phyloP scores from a whole-genome alignment of 2,797 vertebrate genomes.

The Amazonetta brasiliensis region DNA sequence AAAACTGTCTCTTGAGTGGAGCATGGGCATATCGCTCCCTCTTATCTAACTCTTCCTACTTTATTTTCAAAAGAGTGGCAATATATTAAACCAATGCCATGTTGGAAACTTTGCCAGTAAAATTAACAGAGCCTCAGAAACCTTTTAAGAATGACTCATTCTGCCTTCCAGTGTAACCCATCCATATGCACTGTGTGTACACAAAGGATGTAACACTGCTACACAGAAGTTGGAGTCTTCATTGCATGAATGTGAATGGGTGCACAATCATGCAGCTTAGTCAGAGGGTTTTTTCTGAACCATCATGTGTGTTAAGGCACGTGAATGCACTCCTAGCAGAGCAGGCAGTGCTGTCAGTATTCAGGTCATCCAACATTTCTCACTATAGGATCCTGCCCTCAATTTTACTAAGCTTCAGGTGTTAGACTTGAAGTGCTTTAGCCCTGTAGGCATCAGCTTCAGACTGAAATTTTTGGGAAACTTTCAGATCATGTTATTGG shows the following conservation, averaged over 20 bases:
- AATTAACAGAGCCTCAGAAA: background rate
- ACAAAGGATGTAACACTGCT: background rate
- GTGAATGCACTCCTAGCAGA: accelerated
- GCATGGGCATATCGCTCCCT: background rate
- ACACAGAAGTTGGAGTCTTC: background rate
- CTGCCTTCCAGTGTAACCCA: background rate
- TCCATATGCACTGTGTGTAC: background rate
- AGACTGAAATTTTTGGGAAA: accelerated
- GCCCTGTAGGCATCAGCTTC: background rate
- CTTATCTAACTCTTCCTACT: background rate
- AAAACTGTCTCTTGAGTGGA: background rate
- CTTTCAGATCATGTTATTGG: background rate
- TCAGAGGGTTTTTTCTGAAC: background rate
- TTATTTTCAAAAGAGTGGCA: background rate
- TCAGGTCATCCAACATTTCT: background rate
- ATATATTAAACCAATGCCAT: background rate
- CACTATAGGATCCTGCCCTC: background rate
- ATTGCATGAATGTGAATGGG: background rate
- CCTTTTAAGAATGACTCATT: background rate
- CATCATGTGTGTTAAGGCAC: background rate
- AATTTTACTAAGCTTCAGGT: background rate
- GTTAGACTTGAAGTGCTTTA: background rate
- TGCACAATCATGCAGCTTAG: background rate
- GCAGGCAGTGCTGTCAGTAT: background rate
- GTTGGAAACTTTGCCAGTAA: background rate